Evolutionary conservation across 2,888 invertebrate species (phyloP), one percentile per base, ranked within the genome.

Genomic region (Andrena fulva): DNA sequence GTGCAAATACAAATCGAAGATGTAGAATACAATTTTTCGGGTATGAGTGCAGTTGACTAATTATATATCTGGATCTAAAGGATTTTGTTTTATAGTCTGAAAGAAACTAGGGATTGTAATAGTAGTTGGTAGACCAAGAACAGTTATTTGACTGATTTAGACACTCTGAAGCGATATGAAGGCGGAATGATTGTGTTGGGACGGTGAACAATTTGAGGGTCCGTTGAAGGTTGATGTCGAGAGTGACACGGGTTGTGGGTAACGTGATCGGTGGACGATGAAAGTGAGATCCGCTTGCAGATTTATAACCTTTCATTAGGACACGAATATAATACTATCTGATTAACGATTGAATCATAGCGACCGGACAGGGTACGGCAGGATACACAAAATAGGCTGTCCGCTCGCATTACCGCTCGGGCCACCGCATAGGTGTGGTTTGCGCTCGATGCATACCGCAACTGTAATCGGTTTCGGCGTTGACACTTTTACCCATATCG

Each of bases 281-380:
- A 80, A 75, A 71, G 62, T 48, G 67, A 63, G 78, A 80, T 63
- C 35, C 27, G 50, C 50, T 64, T 16, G 27, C 12, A 71, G 60
- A 52, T 75, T 68, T 54, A 35, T 81, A 71, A 63, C 70, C 52
- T 62, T 52, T 84, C 82, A 74, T 74, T 75, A 74, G 59, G 50
- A 52, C 33, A 29, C 77, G 31, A 27, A 35, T 62, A 82, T 67
- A 77, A 78, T 74, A 62, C 42, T 64, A 67, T 74, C 66, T 74
- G 83, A 77, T 83, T 31, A 72, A 82, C 72, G 87, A 87, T 81
- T 72, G 69, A 73, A 72, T 73, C 80, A 59, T 54, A 33, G 24
- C 31, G 67, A 87, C 88, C 88, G 88, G 88, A 88, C 87, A 66
- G 77, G 88, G 88, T 87, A 83, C 87, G 88, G 87, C 88, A 89